Evolutionary conservation across 2,113 vertebrate species (phyloP), one percentile per base, ranked within the genome.

Genomic region (Chrysochloris asiatica): DNA sequence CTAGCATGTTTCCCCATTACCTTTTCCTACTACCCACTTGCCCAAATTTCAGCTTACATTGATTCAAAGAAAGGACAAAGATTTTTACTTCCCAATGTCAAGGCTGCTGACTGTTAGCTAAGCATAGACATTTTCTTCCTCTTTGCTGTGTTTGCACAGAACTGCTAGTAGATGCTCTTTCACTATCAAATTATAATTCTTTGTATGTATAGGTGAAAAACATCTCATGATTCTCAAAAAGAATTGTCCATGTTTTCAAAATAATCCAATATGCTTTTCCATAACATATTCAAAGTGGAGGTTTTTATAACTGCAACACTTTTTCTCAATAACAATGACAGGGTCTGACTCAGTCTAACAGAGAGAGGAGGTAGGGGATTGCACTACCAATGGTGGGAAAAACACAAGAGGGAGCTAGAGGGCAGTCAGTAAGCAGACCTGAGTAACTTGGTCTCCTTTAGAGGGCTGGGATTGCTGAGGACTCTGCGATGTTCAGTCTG

Each of bases 391-490:
- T 0, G 82, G 61, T 65, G 38, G 86, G 48, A n/a, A 83, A 95
- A 85, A 94, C 95, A 95, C 95, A 94, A 97, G 96, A 87, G 92
- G 97, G 97, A 89, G 95, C 93, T 91, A 73, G 86, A 96, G 54
- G 83, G 79, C 43, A 95, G 36, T 3, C 43, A 75, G 86, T 1
- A 9, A 43, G 67, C 41, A 41, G 16, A 28, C 6, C 30, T 1
- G 10, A 36, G 13, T 16, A 13, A 41, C 9, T 9, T 45, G 30
- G 24, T 38, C 56, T 72, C 9, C 22, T 48, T 22, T 4, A 17
- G 4, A 30, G 48, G 28, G 17, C 14, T 76, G 26, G 24, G 56
- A 56, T 4, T 45, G 56, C 24, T 21, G 8, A 47, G n/a, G 19
- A 56, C 16, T 73, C 14, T 41, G 9, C 33, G 9, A 30, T 30